Evolutionary conservation across 2,888 invertebrate species (phyloP).

Genomic region (Catocala sponsa): DNA sequence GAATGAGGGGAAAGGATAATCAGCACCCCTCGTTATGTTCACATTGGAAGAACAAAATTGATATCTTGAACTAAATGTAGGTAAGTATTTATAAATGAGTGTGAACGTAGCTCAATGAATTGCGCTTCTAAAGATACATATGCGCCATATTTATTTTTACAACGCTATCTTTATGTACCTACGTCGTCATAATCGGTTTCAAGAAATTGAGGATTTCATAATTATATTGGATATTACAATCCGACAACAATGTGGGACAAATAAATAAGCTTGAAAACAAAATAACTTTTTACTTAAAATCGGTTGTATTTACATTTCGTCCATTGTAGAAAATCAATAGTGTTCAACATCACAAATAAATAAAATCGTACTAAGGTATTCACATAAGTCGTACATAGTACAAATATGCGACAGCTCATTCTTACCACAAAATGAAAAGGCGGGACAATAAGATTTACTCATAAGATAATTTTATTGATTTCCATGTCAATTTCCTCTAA

Average conservation of each 20-base stretch:
- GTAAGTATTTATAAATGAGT: slow-evolving; percentile 39
- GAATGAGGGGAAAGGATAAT: slow-evolving; percentile 12
- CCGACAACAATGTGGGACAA: slow-evolving; percentile 62
- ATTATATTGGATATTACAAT: slow-evolving; percentile 36
- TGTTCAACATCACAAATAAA: slow-evolving; percentile 88
- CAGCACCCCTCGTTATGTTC: slow-evolving; percentile 24
- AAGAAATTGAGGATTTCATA: slow-evolving; percentile 38
- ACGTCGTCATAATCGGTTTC: slow-evolving; percentile 47
- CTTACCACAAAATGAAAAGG: slow-evolving; percentile 83
- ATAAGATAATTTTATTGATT: slow-evolving; percentile 76
- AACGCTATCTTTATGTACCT: slow-evolving; percentile 61
- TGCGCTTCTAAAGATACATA: slow-evolving; percentile 51
- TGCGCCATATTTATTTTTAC: slow-evolving; percentile 67
- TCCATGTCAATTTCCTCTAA: slow-evolving; percentile 73
- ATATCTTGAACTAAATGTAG: slow-evolving; percentile 54
- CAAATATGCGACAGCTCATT: slow-evolving; percentile 83
- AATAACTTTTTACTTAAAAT: slow-evolving; percentile 88
- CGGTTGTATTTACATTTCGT: slow-evolving; percentile 88
- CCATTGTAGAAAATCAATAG: slow-evolving; percentile 87
- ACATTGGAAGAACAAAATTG: slow-evolving; percentile 47
- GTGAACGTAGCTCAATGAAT: slow-evolving; percentile 54
- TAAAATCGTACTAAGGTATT: slow-evolving; percentile 87
- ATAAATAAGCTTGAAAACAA: slow-evolving; percentile 86
- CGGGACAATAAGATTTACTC: slow-evolving; percentile 79
- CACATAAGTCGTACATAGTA: slow-evolving; percentile 83